These are phyloP conservation scores for Stigmatopora argus DNA, from an alignment of 2,113 vertebrate genomes.

Conservation along the genomic window DNA sequence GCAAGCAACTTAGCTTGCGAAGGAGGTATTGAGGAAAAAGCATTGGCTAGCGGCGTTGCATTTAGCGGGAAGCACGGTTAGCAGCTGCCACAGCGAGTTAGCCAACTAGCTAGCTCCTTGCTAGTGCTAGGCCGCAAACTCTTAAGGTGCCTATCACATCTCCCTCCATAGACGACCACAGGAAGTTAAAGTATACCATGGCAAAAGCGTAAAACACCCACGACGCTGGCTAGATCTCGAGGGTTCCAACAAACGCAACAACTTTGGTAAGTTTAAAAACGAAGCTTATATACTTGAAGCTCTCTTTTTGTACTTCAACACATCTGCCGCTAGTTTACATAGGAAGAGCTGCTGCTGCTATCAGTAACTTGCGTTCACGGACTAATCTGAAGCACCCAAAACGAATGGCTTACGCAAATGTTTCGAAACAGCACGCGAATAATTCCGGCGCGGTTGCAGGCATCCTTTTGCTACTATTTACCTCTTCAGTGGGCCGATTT, in stretches of 20 bases:
- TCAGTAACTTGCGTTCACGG: slow-evolving; percentile 61
- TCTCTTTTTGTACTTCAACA: slow-evolving; percentile 65
- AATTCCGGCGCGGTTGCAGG: slow-evolving; percentile 12
- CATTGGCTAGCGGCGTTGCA: slow-evolving; percentile 35
- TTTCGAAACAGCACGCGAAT: slow-evolving; percentile 24
- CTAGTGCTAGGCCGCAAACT: slow-evolving; percentile 72
- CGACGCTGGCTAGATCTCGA: slow-evolving; percentile 3
- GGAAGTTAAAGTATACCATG: slow-evolving; percentile 43
- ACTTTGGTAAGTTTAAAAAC: slow-evolving; percentile 61
- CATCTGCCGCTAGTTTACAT: slow-evolving; percentile 63
- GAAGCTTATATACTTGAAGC: slow-evolving; percentile 65
- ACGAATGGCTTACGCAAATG: slow-evolving; percentile 43
- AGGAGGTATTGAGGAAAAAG: slow-evolving; percentile 36
- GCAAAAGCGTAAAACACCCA: slow-evolving; percentile 17
- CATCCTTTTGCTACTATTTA: slow-evolving; percentile 55
- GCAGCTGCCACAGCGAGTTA: slow-evolving; percentile 26
- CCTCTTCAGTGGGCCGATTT: slow-evolving; percentile 71
- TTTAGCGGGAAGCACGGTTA: neutral
- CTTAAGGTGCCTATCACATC: slow-evolving; percentile 65
- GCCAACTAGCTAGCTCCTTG: slow-evolving; percentile 35
- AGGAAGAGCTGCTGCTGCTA: slow-evolving; percentile 54
- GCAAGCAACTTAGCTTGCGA: slow-evolving; percentile 37
- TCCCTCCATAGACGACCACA: slow-evolving; percentile 45
- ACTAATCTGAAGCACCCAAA: slow-evolving; percentile 52
- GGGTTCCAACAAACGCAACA: slow-evolving; percentile 38